A percentile compares a stretch with the other conserved stretches of the same genome.
Conservation (phyloP, 2,888 invertebrate species). For the Carcina quercana region DNA sequence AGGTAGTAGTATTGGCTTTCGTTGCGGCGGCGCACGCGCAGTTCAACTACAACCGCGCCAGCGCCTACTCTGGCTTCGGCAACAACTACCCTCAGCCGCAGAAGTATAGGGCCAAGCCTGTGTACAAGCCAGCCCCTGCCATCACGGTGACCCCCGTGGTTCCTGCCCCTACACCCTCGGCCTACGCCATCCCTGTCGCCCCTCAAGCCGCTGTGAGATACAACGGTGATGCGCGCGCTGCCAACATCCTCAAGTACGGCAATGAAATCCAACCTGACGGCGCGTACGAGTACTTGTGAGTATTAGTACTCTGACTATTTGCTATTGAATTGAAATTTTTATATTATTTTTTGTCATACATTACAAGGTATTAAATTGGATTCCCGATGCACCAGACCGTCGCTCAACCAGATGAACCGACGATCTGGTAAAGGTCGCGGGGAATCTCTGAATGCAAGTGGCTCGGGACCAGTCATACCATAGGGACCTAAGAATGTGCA, state of each 20-base stretch:
- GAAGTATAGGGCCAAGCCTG: conserved; percentile 24
- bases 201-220: conserved; percentile 5
- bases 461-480: too few relatives aligned
- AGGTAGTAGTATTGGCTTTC: conserved; percentile 39
- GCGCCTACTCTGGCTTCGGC: conserved; percentile 13
- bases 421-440: too few relatives aligned
- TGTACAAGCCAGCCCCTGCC: neutral
- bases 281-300: conserved; percentile 70
- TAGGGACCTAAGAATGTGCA: too few relatives aligned
- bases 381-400: too few relatives aligned
- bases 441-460: too few relatives aligned
- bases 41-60: conserved; percentile 15
- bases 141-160: neutral
- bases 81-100: neutral
- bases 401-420: too few relatives aligned
- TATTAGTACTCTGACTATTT: too few relatives aligned
- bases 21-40: conserved; percentile 40
- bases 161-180: neutral
- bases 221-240: conserved; percentile 27
- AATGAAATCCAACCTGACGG: conserved; percentile 69
- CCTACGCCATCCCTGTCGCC: neutral
- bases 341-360: too few relatives aligned
- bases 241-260: conserved; percentile 43
- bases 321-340: too few relatives aligned
- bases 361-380: too few relatives aligned